Evolutionary conservation across 2,888 invertebrate species (phyloP), one percentile per base, ranked within the genome.

Genomic region (Crossocerus cetratus): DNA sequence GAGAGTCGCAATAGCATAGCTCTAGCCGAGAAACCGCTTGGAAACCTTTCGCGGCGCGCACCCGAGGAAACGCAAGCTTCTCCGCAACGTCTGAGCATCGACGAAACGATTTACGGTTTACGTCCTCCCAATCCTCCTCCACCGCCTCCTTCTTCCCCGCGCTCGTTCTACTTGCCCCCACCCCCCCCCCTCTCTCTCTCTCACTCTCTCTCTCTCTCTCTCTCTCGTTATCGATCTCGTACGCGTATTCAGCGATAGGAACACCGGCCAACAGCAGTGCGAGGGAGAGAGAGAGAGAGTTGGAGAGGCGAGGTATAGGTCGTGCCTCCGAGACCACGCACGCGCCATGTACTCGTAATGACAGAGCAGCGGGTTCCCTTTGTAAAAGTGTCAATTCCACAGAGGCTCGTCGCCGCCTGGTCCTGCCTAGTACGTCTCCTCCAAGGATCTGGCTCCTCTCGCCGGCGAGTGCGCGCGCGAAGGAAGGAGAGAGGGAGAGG

Each of bases 221-320:
- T 32, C 69, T 49, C 68, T 60, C 69, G 79, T 81, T 80, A 80
- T 80, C 79, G 79, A 80, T 80, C 81, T 78, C 79, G 72, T 70
- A 74, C 78, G 67, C 71, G 74, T 65, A 53, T 71, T 58, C 59
- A 56, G 49, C 49, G 49, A 49, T 16, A 16, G n/a, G 16, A 13
- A 14, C n/a, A 49, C 49, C 49, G 49, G 16, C 49, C 49, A 49
- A 49, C 49, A 4, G 8, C 14, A 49, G 14, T 14, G 49, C 14
- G 2, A 49, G n/a, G 13, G 49, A 49, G 2, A 16, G 49, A 14
- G 16, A 49, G n/a, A 49, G 2, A 16, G 49, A 14, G 16, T 14
- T 3, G 49, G 49, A 49, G 14, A 11, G 60, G 18, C 44, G 65
- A 55, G 63, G 67, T 70, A 65, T 63, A 66, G 70, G 65, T 67